Evolutionary conservation across 2,113 vertebrate genomes (phyloP), one percentile per base, ranked within the genome.

Genomic region (Cynocephalus volans): DNA sequence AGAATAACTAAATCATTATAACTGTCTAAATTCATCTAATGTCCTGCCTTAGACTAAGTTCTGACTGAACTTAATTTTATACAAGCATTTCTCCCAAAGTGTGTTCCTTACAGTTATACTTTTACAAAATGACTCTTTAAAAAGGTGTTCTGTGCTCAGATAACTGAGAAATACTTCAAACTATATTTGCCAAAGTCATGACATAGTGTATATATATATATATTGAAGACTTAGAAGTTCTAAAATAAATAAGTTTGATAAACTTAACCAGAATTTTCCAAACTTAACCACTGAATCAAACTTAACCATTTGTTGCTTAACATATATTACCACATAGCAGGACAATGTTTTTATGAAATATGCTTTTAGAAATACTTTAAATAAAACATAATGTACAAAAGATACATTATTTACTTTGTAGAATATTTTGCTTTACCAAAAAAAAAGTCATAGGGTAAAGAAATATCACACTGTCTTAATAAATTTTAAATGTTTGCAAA

Each of bases 241-340:
- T 96, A 73, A 50, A 86, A 77, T 79, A 60, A 56, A 80, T 54
- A 60, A 75, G 13, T 95, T 75, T 28, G 28, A 28, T 72, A 24
- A 85, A 88, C 90, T 92, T 91, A 96, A 93, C 23, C 65, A 96
- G 65, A 93, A 82, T 86, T 91, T 93, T 72, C 81, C 82, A 95
- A 80, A 89, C 33, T 54, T 86, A 89, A 21, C 26, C 33, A 88
- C 4, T 87, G 24, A 89, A 41, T 82, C 23, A 41, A 41, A 41
- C 41, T 41, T 41, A 41, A 41, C 41, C 41, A 41, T 73, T 54
- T 82, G 28, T 64, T 91, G 4, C 14, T 18, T 86, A 93, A 54
- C 11, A 86, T 75, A 14, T 91, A 54, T 87, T 75, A 81, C 36
- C 52, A 95, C 56, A 72, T 8, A 82, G 67, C 36, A 88, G 52